A percentile compares a stretch with the other conserved stretches of the same genome.
Conservation (phyloP, 2,113 vertebrate genomes). For the Platichthys flesus region DNA sequence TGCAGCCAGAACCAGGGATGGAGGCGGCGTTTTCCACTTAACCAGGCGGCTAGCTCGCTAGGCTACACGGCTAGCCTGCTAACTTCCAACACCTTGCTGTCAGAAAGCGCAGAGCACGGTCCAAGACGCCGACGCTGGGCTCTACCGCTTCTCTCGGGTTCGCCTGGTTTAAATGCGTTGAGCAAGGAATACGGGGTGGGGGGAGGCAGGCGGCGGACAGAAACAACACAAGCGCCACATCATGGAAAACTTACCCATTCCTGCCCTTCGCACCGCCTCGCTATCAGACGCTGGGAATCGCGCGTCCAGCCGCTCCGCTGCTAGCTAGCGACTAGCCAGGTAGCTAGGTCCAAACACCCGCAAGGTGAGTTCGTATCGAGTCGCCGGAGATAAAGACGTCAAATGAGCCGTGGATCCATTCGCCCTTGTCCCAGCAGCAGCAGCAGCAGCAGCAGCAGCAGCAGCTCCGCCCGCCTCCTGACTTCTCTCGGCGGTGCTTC, state of each 20-base stretch:
- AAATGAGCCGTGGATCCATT: slow-evolving; percentile 67
- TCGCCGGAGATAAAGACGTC: slow-evolving; percentile 16
- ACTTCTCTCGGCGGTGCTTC: slow-evolving; percentile 38
- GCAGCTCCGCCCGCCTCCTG: slow-evolving; percentile 28
- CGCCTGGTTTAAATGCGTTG: not conserved
- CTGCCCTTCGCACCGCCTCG: slow-evolving; percentile 66
- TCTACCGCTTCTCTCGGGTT: rapidly evolving
- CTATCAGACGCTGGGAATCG: slow-evolving; percentile 60
- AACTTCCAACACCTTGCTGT: slow-evolving; percentile 33
- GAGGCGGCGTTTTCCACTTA: slow-evolving; percentile 55
- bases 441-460: slow-evolving; percentile 7
- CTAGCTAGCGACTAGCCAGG: slow-evolving; percentile 69
- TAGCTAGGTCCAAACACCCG: slow-evolving; percentile 10
- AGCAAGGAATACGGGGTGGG: not conserved
- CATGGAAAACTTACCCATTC: slow-evolving; percentile 84
- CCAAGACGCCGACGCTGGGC: slow-evolving; percentile 1
- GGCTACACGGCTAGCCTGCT: slow-evolving; percentile 66
- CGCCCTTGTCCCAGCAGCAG: slow-evolving; percentile 43
- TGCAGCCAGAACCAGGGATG: slow-evolving; percentile 43
- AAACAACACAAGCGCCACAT: slow-evolving; percentile 54
- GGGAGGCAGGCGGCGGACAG: not conserved
- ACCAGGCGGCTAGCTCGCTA: slow-evolving; percentile 56
- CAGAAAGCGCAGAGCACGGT: not conserved
- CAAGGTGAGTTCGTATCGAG: not conserved
- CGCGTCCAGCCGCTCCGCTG: slow-evolving; percentile 57